phyloP scores from a whole-genome alignment of 2,888 invertebrate species.

The Phyllotreta striolata region DNA sequence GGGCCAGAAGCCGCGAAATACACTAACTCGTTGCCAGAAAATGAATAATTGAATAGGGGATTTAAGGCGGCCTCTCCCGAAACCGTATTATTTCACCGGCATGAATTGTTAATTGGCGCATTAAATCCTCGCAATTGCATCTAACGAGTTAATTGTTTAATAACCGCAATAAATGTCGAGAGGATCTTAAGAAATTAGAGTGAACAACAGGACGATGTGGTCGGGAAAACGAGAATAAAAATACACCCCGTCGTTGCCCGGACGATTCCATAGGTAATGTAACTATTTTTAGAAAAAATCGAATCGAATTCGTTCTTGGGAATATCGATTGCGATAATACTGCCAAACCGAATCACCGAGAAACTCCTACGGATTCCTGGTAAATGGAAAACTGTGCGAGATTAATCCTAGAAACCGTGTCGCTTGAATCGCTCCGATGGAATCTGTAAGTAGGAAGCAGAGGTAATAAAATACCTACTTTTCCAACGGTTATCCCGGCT shows the following conservation, averaged over 20 bases:
- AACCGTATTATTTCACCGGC: neutral
- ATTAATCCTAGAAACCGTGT: neutral
- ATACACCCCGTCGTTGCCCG: too few relatives aligned
- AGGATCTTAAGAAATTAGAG: too few relatives aligned
- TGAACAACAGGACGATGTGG: too few relatives aligned
- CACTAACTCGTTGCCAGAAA: constrained; percentile 8
- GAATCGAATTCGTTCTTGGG: constrained; percentile 15
- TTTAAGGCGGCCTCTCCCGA: neutral
- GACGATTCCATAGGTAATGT: neutral
- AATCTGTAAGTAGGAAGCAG: neutral
- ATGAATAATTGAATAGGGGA: constrained; percentile 14
- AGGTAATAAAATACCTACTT: too few relatives aligned
- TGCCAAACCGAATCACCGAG: neutral
- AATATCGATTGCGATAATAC: constrained; percentile 15
- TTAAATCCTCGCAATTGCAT: too few relatives aligned
- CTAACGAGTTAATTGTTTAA: too few relatives aligned
- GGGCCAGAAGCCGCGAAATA: constrained; percentile 11
- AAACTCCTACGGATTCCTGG: constrained; percentile 8
- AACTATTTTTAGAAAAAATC: constrained; percentile 19
- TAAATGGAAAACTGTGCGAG: neutral
- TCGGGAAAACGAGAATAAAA: too few relatives aligned
- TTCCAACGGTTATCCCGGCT: too few relatives aligned
- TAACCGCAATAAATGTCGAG: too few relatives aligned
- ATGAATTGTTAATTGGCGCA: too few relatives aligned
- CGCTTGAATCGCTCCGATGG: neutral